Percentiles rank a stretch among this genome's conserved stretches.
Conservation (phyloP, 2,888 invertebrate species). For the Syritta pipiens region DNA sequence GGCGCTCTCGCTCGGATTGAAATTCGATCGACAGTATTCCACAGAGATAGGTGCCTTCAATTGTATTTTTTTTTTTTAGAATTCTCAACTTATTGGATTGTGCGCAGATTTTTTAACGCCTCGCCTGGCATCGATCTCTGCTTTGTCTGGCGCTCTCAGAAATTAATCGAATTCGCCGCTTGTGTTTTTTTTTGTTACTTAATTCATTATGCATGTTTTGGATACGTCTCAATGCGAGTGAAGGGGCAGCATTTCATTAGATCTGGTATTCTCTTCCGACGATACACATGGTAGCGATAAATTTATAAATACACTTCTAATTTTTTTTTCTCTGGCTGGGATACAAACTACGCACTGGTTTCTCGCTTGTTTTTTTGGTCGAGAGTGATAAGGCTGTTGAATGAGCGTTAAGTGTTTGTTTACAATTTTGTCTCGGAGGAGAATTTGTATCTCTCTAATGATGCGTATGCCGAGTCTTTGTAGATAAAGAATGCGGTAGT, state of each 20-base stretch:
- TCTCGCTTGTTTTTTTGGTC: background rate
- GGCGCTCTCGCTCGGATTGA: slow-evolving; percentile 14
- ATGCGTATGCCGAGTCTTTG: background rate
- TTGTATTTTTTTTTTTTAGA: background rate
- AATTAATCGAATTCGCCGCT: slow-evolving; percentile 8
- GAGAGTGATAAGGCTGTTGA: background rate
- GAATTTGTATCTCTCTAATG: background rate
- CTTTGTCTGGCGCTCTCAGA: background rate
- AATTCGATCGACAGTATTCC: slow-evolving; percentile 36
- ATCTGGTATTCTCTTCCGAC: slow-evolving; percentile 14
- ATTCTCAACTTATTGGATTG: background rate
- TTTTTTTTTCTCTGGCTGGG: background rate
- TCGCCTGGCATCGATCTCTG: too few species aligned
- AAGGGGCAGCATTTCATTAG: too few species aligned
- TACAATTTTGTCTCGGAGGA: background rate
- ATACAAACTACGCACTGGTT: slow-evolving; percentile 5
- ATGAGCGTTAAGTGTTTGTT: background rate
- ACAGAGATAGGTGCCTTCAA: background rate
- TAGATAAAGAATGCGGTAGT: background rate
- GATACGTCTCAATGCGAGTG: background rate
- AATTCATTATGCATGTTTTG: slow-evolving; percentile 19
- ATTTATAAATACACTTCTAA: slow-evolving; percentile 40
- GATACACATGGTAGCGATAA: slow-evolving; percentile 25
- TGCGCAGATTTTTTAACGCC: background rate
- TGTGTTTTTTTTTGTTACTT: background rate